A percentile compares a stretch with the other conserved stretches of the same genome.
phyloP scores from a whole-genome alignment of 2,113 vertebrate genomes.

The Anas platyrhynchos region DNA sequence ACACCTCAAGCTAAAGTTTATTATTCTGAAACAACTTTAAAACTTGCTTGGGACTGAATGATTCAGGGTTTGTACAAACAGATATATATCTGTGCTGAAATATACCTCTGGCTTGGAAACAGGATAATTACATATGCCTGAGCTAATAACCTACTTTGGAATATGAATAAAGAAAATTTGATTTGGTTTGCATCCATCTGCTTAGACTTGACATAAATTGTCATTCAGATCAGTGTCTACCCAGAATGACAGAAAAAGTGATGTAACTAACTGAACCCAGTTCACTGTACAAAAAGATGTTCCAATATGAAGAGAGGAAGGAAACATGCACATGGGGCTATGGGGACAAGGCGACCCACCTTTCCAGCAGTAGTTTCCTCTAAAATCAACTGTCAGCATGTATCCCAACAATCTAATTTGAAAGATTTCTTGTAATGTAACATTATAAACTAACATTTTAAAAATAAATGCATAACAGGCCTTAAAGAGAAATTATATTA shows the following conservation, averaged over 20 bases:
- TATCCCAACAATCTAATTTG: not conserved
- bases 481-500: not conserved
- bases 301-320: not conserved
- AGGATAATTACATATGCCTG: not conserved
- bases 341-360: not conserved
- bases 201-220: not conserved
- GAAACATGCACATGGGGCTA: not conserved
- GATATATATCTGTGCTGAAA: not conserved
- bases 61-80: not conserved
- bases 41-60: conserved; percentile 7
- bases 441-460: not conserved
- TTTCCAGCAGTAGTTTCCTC: not conserved
- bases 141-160: not conserved
- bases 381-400: not conserved
- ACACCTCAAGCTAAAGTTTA: conserved; percentile 20
- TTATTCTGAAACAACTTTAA: conserved; percentile 65
- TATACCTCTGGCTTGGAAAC: not conserved
- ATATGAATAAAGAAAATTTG: not conserved
- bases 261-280: not conserved
- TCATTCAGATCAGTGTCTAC: not conserved
- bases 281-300: not conserved
- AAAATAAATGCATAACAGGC: not conserved
- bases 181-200: not conserved
- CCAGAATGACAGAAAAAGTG: not conserved
- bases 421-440: not conserved